A percentile compares a stretch with the other conserved stretches of the same genome.
These are phyloP conservation scores for Nemurella pictetii DNA, from an alignment of 2,888 invertebrate genomes.

Conservation along the genomic window DNA sequence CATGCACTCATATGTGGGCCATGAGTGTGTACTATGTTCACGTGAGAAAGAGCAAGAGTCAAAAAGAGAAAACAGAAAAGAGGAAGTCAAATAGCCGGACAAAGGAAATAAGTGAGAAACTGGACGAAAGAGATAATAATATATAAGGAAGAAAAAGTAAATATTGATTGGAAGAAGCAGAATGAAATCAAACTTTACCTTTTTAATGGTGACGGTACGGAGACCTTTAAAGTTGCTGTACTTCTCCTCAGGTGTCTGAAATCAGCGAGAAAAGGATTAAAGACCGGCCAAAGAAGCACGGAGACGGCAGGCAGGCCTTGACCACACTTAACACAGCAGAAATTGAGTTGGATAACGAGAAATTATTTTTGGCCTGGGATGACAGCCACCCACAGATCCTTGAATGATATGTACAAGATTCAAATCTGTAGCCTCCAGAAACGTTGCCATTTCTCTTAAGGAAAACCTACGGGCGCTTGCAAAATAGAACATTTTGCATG, in stretches of 20 bases:
- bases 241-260: constrained; percentile 69
- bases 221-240: constrained; percentile 77
- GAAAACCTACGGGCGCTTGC: too few relatives aligned
- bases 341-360: too few relatives aligned
- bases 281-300: too few relatives aligned
- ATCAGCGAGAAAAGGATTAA: constrained; percentile 34
- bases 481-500: too few relatives aligned
- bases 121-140: constrained; percentile 19
- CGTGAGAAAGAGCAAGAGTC: constrained; percentile 17
- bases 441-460: too few relatives aligned
- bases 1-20: background rate
- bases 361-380: too few relatives aligned
- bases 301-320: too few relatives aligned
- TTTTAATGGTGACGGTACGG: constrained; percentile 79
- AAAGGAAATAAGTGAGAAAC: background rate
- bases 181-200: constrained; percentile 71
- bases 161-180: background rate
- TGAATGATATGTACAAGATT: too few relatives aligned
- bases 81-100: constrained; percentile 21
- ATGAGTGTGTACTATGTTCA: constrained; percentile 13
- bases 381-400: background rate
- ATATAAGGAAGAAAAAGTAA: background rate
- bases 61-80: constrained; percentile 27
- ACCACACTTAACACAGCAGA: too few relatives aligned
- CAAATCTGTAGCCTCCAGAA: too few relatives aligned